Base-by-base conservation (phyloP, 2,113 vertebrate species). In the Setophaga coronata region DNA sequence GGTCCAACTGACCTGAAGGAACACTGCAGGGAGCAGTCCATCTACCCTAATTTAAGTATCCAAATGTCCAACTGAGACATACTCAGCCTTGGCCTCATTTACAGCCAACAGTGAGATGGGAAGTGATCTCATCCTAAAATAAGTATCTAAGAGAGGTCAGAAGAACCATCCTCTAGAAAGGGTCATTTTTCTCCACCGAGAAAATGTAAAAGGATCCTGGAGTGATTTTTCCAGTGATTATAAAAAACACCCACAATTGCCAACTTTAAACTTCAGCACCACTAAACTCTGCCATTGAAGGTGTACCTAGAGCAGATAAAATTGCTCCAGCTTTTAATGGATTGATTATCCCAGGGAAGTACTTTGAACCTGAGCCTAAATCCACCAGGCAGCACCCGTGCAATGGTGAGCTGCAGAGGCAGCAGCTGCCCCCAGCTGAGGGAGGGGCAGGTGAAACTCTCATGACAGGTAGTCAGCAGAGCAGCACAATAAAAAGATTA, bases 121-220 rank as follows among this genome's bases (percentile, higher is more conserved):
- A 95, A 93, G 91, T 96, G 95, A 96, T 95, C 82, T 96, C 91
- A 97, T 96, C 89, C 82, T 93, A 90, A 90, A 95, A 90, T 78
- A 90, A 95, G 58, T 58, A 83, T 54, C 89, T 83, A 66, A 90
- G 56, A 93, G 76, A 96, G 89, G 89, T 95, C 94, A 95, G 89
- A 92, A 83, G 80, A 86, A 60, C 72, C 5, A 12, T 76, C 86
- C 60, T 90, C 64, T 83, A 66, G 76, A 95, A 95, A 95, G 40
- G 48, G 67, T 48, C 2, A 1, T 60, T 93, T 62, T 93, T 83
- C 80, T 83, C 80, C 62, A 29, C 24, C 0, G 0, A 78, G 38
- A 90, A 94, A 74, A 67, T 5, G 34, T 92, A 43, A 89, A 86
- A 78, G 47, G 34, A 77, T 83, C 66, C 42, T 38, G 58, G 66